Base-by-base conservation (phyloP, 2,113 vertebrate genomes). In the Antigone vipio region DNA sequence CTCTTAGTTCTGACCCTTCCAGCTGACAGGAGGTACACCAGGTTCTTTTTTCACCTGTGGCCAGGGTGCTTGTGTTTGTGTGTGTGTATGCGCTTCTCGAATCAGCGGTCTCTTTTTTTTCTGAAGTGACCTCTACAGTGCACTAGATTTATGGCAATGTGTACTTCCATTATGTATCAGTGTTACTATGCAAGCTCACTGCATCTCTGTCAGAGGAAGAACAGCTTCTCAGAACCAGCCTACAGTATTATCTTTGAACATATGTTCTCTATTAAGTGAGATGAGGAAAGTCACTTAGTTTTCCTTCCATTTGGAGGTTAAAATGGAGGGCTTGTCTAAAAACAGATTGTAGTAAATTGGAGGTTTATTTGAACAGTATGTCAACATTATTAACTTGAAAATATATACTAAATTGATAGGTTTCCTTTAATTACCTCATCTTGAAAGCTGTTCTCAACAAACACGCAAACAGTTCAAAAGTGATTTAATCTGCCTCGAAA, bases 221-320 rank as follows among this genome's bases (percentile, higher is more conserved):
- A 78, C 88, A 95, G 88, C 92, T 92, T 92, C 96, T 95, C 91
- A 64, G 89, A 97, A 95, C 92, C 92, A 97, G 94, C 93, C 88
- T 94, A 67, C 82, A 77, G 72, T 74, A 97, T 95, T 97, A 93
- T 97, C 96, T 96, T 97, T 96, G 96, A 97, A 96, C 98, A 98
- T 97, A 97, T 97, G 97, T 97, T 98, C 97, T 97, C 96, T 96
- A 97, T 98, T 98, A 98, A 97, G 95, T 49, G 83, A 96, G 83
- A 97, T 97, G 95, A 98, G 93, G 94, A 96, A 97, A 97, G 93
- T 93, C 96, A 97, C 96, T 97, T 96, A 86, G 45, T 92, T 97
- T 97, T 96, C 82, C 64, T 97, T 97, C 94, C 88, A 96, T 97
- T 97, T 97, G 96, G 96, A 98, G 94, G 96, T 97, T 98, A 97